These are phyloP conservation scores for Pinna nobilis DNA, from an alignment of 1,140 invertebrate genomes.

Conservation along the genomic window DNA sequence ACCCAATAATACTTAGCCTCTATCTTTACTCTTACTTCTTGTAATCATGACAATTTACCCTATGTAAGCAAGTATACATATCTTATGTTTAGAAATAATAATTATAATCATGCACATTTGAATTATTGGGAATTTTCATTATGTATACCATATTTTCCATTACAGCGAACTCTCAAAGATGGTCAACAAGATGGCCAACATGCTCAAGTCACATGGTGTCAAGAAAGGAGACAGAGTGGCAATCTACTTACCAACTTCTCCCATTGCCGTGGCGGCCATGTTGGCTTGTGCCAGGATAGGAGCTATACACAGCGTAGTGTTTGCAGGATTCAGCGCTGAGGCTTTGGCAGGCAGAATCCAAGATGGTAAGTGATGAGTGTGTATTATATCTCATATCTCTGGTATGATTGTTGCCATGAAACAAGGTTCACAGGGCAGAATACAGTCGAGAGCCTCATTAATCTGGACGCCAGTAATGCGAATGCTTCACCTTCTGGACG, in stretches of 20 bases:
- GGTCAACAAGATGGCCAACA: conserved; percentile 75
- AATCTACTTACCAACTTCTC: conserved; percentile 77
- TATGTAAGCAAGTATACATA: too few species aligned
- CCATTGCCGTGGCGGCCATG: conserved; percentile 76
- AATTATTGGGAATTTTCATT: not conserved
- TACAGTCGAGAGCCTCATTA: too few species aligned
- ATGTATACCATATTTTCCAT: conserved; percentile 20
- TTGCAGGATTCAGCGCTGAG: conserved; percentile 80
- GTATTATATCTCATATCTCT: not conserved
- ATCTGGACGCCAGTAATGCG: too few species aligned
- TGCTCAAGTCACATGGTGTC: conserved; percentile 74
- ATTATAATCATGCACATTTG: not conserved
- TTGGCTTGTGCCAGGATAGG: conserved; percentile 77
- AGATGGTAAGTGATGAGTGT: conserved; percentile 73
- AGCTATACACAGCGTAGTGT: conserved; percentile 79
- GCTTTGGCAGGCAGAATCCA: conserved; percentile 77
- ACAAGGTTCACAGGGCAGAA: too few species aligned
- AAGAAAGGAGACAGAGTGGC: conserved; percentile 77
- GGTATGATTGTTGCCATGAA: not conserved
- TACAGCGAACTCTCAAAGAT: conserved; percentile 68
- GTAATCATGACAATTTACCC: too few species aligned
- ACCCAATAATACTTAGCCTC: too few species aligned
- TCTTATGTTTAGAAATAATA: too few species aligned
- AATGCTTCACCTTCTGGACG: too few species aligned
- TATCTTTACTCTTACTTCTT: too few species aligned